Base-by-base conservation (phyloP, 2,888 invertebrate species). In the Synergus umbraculus region DNA sequence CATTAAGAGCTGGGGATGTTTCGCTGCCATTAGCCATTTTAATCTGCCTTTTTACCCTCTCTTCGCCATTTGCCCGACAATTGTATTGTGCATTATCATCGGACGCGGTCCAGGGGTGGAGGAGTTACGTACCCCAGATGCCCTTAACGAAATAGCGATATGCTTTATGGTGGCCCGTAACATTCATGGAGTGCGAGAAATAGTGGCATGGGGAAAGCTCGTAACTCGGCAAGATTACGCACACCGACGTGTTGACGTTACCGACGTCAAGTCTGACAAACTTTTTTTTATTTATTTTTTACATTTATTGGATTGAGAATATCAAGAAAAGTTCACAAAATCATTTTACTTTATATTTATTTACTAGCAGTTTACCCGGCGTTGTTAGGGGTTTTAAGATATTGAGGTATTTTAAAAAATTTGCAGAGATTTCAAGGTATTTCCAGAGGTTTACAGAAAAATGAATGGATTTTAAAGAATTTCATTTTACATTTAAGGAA, bases 121-220 rank as follows among this genome's bases (percentile, higher is more conserved):
- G 76, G 78, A 73, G 84, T 81, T 69, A 69, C 58, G 66, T 78
- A 82, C 81, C 79, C 82, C 83, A 81, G 83, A 83, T 83, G 81
- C 83, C 83, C 80, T 85, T 84, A 81, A 78, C 85, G 85, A 82
- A 86, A 87, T 82, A 83, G 85, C 85, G 87, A 88, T 86, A 86
- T 86, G 88, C 82, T 87, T 88, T 87, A 87, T 85, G 87, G 84
- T 84, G 83, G 84, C 86, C 86, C 84, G 84, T 87, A 85, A 87
- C 85, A 85, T 86, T 86, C 85, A 84, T 84, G 83, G 80, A 60
- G 83, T 81, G 80, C 73, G 80, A 60, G 76, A 65, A 78, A 79
- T 76, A 79, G 73, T 63, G 78, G 78, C 69, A 80, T 64, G 76
- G 79, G 73, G 81, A 66, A 69, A 79, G 77, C 65, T 43, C 86